phyloP scores from a whole-genome alignment of 2,113 vertebrate genomes.

The Chlamydotis undulata region DNA sequence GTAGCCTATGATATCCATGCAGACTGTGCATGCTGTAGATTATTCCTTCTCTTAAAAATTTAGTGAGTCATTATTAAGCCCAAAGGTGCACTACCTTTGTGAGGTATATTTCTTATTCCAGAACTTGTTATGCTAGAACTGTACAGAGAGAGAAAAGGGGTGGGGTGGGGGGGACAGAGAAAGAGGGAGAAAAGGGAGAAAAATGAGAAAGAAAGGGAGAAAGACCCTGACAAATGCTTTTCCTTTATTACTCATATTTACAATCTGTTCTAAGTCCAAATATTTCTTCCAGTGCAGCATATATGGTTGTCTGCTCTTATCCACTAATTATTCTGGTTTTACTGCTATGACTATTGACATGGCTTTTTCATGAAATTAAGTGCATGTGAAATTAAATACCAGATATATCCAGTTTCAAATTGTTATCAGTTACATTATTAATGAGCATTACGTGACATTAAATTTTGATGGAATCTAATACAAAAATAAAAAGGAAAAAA shows the following conservation, averaged over 20 bases:
- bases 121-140: background rate
- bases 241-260: constrained; percentile 55
- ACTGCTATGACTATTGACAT: constrained; percentile 25
- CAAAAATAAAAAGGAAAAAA: background rate
- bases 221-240: constrained; percentile 45
- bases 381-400: constrained; percentile 29
- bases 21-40: background rate
- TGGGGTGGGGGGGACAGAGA: too few species aligned
- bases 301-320: constrained; percentile 22
- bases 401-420: constrained; percentile 11
- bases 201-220: background rate
- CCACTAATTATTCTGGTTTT: constrained; percentile 20
- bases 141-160: background rate
- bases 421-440: background rate
- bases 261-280: constrained; percentile 38
- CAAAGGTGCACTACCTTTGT: background rate
- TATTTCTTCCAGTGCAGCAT: constrained; percentile 25
- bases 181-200: background rate
- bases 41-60: background rate
- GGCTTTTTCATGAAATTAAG: constrained; percentile 52
- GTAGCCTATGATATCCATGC: background rate
- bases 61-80: background rate
- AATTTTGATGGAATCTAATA: background rate
- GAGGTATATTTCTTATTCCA: constrained; percentile 30
- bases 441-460: background rate